These are phyloP conservation scores for Plebejus melissa DNA, from an alignment of 2,888 invertebrate genomes.

Conservation along the genomic window DNA sequence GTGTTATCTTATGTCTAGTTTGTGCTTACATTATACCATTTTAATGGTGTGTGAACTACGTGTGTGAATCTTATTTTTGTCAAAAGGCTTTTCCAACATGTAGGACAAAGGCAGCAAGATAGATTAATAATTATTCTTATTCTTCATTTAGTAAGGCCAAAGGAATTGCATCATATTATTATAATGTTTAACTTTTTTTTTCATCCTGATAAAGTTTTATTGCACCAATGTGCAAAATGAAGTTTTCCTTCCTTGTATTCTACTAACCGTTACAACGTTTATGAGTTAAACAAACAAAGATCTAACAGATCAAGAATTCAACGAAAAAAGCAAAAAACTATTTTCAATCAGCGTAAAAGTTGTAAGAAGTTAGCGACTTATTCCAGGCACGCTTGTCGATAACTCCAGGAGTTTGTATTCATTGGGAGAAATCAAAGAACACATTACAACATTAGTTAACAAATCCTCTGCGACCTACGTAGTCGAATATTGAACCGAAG, in stretches of 20 bases:
- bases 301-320: background rate
- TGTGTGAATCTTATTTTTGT: too few relatives aligned
- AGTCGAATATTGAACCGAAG: background rate
- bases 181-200: too few relatives aligned
- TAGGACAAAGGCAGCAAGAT: too few relatives aligned
- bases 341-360: slow-evolving; percentile 1
- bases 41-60: too few relatives aligned
- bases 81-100: too few relatives aligned
- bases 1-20: too few relatives aligned
- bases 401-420: background rate
- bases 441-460: background rate
- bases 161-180: too few relatives aligned
- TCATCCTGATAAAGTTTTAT: too few relatives aligned
- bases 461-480: background rate
- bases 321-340: background rate
- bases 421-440: slow-evolving; percentile 5
- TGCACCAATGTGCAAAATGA: background rate
- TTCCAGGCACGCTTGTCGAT: background rate
- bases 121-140: too few relatives aligned
- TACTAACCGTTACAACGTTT: background rate
- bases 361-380: background rate
- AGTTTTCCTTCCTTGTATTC: background rate
- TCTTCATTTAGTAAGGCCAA: too few relatives aligned
- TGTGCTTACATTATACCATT: too few relatives aligned
- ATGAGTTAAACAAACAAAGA: background rate